These are phyloP conservation scores for Chloroclystis v-ata DNA, from an alignment of 2,888 invertebrate species.

Conservation along the genomic window DNA sequence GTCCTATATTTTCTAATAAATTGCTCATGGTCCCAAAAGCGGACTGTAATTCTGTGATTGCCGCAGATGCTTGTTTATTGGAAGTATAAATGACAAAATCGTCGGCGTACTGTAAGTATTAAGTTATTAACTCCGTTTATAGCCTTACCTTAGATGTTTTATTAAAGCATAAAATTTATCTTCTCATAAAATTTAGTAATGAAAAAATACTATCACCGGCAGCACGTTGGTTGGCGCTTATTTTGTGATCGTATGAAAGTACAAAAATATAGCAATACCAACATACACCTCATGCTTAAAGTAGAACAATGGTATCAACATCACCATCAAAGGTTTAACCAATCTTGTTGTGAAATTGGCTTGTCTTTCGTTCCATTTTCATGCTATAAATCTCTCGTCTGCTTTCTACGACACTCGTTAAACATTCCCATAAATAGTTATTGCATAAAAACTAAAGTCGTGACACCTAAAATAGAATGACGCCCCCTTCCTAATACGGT, in stretches of 20 bases:
- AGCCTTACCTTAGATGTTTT: conserved; percentile 21
- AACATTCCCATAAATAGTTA: conserved; percentile 32
- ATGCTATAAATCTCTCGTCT: conserved; percentile 22
- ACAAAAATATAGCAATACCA: conserved; percentile 3
- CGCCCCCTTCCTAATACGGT: conserved; percentile 43
- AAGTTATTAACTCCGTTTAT: conserved; percentile 5
- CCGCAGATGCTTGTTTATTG: too few species aligned
- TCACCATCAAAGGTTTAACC: too few species aligned
- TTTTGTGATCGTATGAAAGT: too few species aligned
- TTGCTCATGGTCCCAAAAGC: too few species aligned
- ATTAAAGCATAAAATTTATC: conserved; percentile 27
- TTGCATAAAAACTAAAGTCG: conserved; percentile 44
- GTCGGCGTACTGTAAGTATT: neutral
- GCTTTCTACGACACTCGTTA: conserved; percentile 25
- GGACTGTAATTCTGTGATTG: too few species aligned
- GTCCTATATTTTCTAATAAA: too few species aligned
- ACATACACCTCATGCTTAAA: conserved; percentile 3
- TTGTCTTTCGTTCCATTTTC: conserved; percentile 14
- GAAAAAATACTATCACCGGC: conserved; percentile 19
- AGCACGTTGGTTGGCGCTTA: too few species aligned
- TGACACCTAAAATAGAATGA: conserved; percentile 48
- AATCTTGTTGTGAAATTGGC: conserved; percentile 14
- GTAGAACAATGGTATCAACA: too few species aligned
- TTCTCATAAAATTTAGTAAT: conserved; percentile 34
- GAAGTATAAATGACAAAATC: too few species aligned